Conservation (phyloP, 2,888 invertebrate genomes). For the Meganola albula region DNA sequence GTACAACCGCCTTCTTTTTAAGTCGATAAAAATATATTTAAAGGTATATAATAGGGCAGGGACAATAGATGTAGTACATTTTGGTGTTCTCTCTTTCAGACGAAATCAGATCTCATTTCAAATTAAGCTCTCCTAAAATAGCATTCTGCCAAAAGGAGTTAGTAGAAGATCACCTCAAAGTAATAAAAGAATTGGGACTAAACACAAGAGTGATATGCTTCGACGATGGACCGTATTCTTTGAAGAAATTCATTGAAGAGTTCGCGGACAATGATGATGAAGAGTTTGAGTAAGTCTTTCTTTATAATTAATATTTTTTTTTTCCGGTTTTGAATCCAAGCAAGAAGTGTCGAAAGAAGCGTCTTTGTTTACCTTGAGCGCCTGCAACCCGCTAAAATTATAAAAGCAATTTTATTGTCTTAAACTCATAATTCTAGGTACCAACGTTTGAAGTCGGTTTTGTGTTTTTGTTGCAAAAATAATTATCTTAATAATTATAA, state of each 20-base stretch:
- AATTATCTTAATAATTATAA: too few relatives aligned
- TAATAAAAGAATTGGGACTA: constrained; percentile 34
- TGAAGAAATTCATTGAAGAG: constrained; percentile 37
- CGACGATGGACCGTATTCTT: constrained; percentile 37
- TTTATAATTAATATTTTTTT: background rate
- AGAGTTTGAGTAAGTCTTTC: constrained; percentile 39
- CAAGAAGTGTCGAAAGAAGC: too few relatives aligned
- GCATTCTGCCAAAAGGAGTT: constrained; percentile 47
- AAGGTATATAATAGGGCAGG: too few relatives aligned
- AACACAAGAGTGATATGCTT: constrained; percentile 43
- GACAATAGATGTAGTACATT: too few relatives aligned
- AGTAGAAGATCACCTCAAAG: constrained; percentile 30
- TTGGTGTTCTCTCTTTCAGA: constrained; percentile 44
- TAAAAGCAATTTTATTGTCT: too few relatives aligned
- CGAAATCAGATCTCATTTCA: constrained; percentile 46
- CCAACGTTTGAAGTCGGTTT: too few relatives aligned
- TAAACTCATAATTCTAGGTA: too few relatives aligned
- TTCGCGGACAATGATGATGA: constrained; percentile 29
- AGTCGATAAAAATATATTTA: too few relatives aligned
- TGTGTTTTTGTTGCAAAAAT: too few relatives aligned
- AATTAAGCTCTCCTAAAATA: constrained; percentile 44
- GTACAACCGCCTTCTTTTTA: too few relatives aligned
- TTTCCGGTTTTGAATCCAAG: background rate
- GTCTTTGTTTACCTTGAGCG: too few relatives aligned
- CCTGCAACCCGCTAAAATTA: too few relatives aligned